Evolutionary conservation across 2,113 vertebrate species (phyloP).

Genomic region (Paracanthobrama guichenoti): DNA sequence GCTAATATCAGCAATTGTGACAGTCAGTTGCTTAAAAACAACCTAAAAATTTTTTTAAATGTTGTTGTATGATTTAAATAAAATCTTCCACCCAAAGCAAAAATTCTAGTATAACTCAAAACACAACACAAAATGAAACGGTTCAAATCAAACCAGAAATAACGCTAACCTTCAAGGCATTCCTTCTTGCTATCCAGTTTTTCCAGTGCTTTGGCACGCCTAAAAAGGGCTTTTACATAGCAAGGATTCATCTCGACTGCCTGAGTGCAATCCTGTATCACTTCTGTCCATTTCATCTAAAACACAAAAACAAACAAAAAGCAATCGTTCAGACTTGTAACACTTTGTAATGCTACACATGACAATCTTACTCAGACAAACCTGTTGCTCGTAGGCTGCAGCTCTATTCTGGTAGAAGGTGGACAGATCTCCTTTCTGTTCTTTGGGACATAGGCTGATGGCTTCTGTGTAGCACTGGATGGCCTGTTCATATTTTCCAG

Average conservation of each 20-base stretch:
- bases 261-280: conserved; percentile 91
- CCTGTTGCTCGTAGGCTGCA: conserved; percentile 95
- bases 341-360: not conserved
- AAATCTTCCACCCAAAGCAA: not conserved
- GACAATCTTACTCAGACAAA: conserved; percentile 62
- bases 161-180: conserved; percentile 89
- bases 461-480: conserved; percentile 98
- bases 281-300: conserved; percentile 94
- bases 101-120: not conserved
- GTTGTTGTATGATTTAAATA: not conserved
- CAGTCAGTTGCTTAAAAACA: not conserved
- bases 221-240: conserved; percentile 96
- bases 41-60: not conserved
- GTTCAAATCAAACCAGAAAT: not conserved
- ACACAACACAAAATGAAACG: not conserved
- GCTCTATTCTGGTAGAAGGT: conserved; percentile 99
- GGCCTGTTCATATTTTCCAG: conserved; percentile 92
- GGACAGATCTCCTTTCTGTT: conserved; percentile 91
- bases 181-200: conserved; percentile 96
- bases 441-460: conserved; percentile 88
- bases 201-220: conserved; percentile 95
- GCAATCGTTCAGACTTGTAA: not conserved
- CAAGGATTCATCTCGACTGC: conserved; percentile 95
- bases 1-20: not conserved
- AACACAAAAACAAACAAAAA: conserved; percentile 27